phyloP scores from a whole-genome alignment of 2,113 vertebrate species.

The Scomber colias region DNA sequence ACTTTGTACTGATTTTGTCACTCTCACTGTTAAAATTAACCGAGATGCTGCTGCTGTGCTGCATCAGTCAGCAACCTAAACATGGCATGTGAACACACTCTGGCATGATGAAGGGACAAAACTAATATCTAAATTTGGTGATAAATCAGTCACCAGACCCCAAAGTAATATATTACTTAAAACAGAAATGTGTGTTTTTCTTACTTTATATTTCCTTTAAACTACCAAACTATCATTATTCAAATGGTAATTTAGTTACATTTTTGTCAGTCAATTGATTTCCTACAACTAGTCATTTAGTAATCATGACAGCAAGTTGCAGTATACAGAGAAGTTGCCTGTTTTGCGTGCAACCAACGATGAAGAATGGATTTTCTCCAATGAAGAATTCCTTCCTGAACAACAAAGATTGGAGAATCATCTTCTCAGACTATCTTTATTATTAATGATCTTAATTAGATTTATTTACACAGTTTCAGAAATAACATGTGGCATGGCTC shows the following conservation, averaged over 20 bases:
- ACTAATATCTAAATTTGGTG: background rate
- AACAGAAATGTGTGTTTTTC: background rate
- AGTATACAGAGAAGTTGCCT: background rate
- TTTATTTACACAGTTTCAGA: background rate
- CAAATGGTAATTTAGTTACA: too few relatives aligned
- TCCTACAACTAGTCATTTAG: too few relatives aligned
- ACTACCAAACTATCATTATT: too few relatives aligned
- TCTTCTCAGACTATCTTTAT: background rate
- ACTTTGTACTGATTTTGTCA: constrained; percentile 22
- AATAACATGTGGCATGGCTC: too few relatives aligned
- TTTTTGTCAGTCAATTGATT: too few relatives aligned
- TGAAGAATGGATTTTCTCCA: background rate
- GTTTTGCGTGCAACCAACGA: background rate
- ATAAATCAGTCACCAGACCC: background rate
- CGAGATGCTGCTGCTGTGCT: background rate
- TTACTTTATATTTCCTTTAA: background rate
- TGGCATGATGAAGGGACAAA: background rate
- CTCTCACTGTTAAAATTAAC: constrained; percentile 17
- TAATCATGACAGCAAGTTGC: background rate
- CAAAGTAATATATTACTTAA: background rate
- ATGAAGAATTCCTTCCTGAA: background rate
- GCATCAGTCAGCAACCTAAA: background rate
- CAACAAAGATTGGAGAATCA: background rate
- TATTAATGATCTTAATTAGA: background rate
- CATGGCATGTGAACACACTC: background rate